Evolutionary conservation across 2,113 vertebrate genomes (phyloP), one percentile per base, ranked within the genome.

Genomic region (Amphiprion percula): DNA sequence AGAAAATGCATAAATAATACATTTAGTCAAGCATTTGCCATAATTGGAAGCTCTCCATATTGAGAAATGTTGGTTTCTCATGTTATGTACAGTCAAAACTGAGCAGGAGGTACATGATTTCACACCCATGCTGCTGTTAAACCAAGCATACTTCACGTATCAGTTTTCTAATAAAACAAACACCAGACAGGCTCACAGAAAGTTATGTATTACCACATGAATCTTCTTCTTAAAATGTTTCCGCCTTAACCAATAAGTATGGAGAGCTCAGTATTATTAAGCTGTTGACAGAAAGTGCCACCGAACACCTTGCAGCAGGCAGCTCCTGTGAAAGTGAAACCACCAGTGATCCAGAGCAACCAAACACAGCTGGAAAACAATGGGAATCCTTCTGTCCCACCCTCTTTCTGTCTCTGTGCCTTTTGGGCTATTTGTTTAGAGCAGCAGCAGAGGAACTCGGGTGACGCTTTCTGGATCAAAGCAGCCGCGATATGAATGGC

Each of bases 401-500:
- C 46, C 33, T 56, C 3, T 68, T 44, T 67, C 28, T 82, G 2
- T 60, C 46, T 53, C 30, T 68, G 23, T 54, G 33, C 87, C 79
- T 80, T 74, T 68, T 10, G 53, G 80, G 59, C 74, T 88, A 41
- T 92, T 85, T 90, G 83, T 87, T 90, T 63, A 73, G 82, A 79
- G 68, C 62, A 62, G 75, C 71, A 85, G 65, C 85, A 60, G 72
- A 70, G 73, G 74, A 87, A 61, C 77, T 80, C 4, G 46, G 39
- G 70, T 73, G 79, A 79, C 75, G 77, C 83, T 64, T 70, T 80
- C 50, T 84, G 68, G 88, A 93, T 90, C 84, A 93, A 91, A 93
- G 87, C 84, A 67, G 70, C 63, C n/a, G 15, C 50, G 54, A 71
- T 74, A 83, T 77, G 24, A 41, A 37, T 54, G 47, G 60, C 74